Evolutionary conservation across 2,888 invertebrate genomes (phyloP).

Genomic region (Portevinia maculata): DNA sequence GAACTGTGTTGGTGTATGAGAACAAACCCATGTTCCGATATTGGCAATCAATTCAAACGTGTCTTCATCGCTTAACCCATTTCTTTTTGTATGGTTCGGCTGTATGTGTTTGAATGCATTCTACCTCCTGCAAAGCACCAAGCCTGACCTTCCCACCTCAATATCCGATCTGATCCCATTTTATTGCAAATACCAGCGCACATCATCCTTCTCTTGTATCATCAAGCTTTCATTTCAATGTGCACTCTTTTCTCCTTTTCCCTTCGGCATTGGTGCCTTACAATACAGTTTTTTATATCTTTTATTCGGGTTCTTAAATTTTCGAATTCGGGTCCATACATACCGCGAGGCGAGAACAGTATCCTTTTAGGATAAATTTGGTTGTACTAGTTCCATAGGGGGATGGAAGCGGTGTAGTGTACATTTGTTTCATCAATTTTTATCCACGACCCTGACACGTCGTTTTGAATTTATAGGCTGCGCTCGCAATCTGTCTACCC

Average conservation of each 20-base stretch:
- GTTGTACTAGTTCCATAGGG: constrained; percentile 18
- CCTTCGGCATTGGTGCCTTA: neutral
- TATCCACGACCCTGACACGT: constrained; percentile 58
- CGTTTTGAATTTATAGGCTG: constrained; percentile 53
- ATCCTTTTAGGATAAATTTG: constrained; percentile 8
- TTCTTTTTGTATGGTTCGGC: constrained; percentile 7
- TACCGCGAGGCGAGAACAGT: neutral
- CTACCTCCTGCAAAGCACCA: constrained; percentile 52
- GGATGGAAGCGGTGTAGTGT: constrained; percentile 41
- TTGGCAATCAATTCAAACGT: constrained; percentile 48
- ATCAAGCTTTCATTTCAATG: constrained; percentile 70
- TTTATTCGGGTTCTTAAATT: constrained; percentile 55
- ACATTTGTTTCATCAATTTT: constrained; percentile 68
- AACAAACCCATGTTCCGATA: constrained; percentile 19
- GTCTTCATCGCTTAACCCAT: constrained; percentile 20
- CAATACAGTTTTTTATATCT: constrained; percentile 26
- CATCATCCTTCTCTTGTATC: constrained; percentile 52
- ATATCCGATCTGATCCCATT: constrained; percentile 71
- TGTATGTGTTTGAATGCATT: constrained; percentile 51
- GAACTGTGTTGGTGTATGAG: too few relatives aligned
- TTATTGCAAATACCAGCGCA: constrained; percentile 70
- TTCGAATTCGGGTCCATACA: too few relatives aligned
- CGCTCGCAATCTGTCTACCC: constrained; percentile 12
- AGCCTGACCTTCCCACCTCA: constrained; percentile 50
- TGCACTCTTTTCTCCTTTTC: constrained; percentile 15